A percentile compares a stretch with the other conserved stretches of the same genome.
Conservation (phyloP, 2,113 vertebrate species). For the Misgurnus mizolepis region DNA sequence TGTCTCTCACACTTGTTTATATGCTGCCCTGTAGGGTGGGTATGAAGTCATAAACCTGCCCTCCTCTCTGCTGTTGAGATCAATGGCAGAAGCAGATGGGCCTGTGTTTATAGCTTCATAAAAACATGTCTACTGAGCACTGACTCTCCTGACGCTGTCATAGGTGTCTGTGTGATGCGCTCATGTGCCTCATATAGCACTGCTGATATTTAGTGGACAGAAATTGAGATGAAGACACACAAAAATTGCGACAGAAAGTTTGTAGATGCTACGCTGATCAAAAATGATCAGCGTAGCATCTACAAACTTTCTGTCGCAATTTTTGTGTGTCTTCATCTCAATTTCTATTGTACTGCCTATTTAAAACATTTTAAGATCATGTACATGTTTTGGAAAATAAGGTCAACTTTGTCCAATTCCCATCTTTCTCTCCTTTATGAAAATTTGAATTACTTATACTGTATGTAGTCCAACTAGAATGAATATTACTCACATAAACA, state of each 20-base stretch:
- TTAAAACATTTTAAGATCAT: too few relatives aligned
- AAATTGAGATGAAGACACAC: constrained; percentile 11
- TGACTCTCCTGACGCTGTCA: constrained; percentile 14
- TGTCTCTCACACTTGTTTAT: constrained; percentile 18
- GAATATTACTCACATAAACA: constrained; percentile 19
- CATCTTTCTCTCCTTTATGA: constrained; percentile 6
- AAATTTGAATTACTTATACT: neutral
- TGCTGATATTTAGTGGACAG: constrained; percentile 8
- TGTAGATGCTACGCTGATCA: too few relatives aligned
- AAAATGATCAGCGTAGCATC: too few relatives aligned
- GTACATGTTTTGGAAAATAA: neutral
- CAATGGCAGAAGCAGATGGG: constrained; percentile 42
- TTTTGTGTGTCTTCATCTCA: too few relatives aligned
- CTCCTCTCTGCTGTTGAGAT: constrained; percentile 33
- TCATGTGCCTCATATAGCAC: constrained; percentile 20
- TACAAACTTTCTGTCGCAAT: too few relatives aligned
- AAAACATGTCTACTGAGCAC: constrained; percentile 29
- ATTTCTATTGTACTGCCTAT: too few relatives aligned
- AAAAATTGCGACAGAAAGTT: neutral
- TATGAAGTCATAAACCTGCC: constrained; percentile 39
- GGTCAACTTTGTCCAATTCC: neutral
- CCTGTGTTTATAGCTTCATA: constrained; percentile 42
- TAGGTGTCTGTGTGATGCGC: constrained; percentile 8
- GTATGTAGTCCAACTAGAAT: constrained; percentile 1
- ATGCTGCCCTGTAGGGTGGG: constrained; percentile 27